Conservation (phyloP, 2,888 invertebrate species). For the Zootermopsis nevadensis region DNA sequence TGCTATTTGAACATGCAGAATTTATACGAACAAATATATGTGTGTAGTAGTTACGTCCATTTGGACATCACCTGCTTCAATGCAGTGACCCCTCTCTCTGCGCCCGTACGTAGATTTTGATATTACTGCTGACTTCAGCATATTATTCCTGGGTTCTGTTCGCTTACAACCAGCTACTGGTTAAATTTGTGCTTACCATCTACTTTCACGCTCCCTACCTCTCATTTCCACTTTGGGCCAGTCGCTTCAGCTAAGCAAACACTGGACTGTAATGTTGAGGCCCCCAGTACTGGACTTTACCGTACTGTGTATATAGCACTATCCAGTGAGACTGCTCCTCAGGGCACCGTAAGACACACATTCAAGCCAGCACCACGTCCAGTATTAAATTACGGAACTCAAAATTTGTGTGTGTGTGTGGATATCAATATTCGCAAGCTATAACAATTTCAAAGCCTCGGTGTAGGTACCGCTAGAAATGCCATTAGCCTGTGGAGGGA, state of each 20-base stretch:
- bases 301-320: neutral
- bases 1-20: neutral
- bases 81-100: neutral
- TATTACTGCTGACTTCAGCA: slow-evolving; percentile 3
- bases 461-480: too few species aligned
- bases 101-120: neutral
- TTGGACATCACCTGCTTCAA: neutral
- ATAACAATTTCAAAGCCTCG: too few species aligned
- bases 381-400: too few species aligned
- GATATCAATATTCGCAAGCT: too few species aligned
- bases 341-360: too few species aligned
- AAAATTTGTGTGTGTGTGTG: too few species aligned
- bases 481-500: too few species aligned
- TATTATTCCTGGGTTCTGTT: slow-evolving; percentile 3
- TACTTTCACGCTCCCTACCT: neutral
- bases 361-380: too few species aligned
- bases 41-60: neutral
- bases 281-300: neutral
- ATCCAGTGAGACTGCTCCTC: neutral
- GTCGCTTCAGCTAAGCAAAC: slow-evolving; percentile 1
- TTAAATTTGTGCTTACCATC: neutral
- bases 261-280: neutral
- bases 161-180: neutral
- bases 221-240: neutral
- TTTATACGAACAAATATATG: neutral